Base-by-base conservation (phyloP, 2,888 invertebrate species). In the Chrysolina haemoptera region DNA sequence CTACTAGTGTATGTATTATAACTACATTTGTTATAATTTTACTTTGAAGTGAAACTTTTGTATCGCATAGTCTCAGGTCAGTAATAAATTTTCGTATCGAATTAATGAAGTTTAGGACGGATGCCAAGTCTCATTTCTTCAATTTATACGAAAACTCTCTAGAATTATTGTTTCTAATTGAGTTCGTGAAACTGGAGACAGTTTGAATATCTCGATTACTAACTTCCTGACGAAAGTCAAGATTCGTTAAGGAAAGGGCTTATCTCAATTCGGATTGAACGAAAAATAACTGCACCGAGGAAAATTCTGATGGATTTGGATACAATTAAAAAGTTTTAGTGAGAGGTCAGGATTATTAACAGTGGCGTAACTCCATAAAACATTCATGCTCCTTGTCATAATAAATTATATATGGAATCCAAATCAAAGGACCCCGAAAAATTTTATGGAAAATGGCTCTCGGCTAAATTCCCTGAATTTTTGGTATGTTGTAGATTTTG, bases 321-420 rank as follows among this genome's bases (percentile, higher is more conserved):
- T 43, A 68, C 59, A 68, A 62, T 68, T 68, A 46, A 68, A 68
- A 68, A 59, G 43, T 68, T 27, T 59, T 27, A 43, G 22, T 35
- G 59, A n/a, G 22, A 59, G 59, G 59, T 59, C 27, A 35, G 35
- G 35, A 22, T 59, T 59, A 53, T 9, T 3, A 20, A 53, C 20
- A 53, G 53, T 53, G 53, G 11, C 12, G 18, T 14, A 43, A 8
- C 35, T 35, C 8, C 35, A 35, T 6, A 35, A 6, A 3, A 6
- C 35, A 35, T 27, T 27, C 1, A 1, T 5, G 27, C n/a, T n/a
- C n/a, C n/a, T n/a, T n/a, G n/a, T n/a, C n/a, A n/a, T n/a, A n/a
- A n/a, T n/a, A n/a, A n/a, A n/a, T n/a, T n/a, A n/a, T n/a, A n/a
- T n/a, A n/a, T n/a, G n/a, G n/a, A n/a, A n/a, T n/a, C n/a, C n/a